Evolutionary conservation across 2,113 vertebrate genomes (phyloP).

Genomic region (Coptodon bakossiorum): DNA sequence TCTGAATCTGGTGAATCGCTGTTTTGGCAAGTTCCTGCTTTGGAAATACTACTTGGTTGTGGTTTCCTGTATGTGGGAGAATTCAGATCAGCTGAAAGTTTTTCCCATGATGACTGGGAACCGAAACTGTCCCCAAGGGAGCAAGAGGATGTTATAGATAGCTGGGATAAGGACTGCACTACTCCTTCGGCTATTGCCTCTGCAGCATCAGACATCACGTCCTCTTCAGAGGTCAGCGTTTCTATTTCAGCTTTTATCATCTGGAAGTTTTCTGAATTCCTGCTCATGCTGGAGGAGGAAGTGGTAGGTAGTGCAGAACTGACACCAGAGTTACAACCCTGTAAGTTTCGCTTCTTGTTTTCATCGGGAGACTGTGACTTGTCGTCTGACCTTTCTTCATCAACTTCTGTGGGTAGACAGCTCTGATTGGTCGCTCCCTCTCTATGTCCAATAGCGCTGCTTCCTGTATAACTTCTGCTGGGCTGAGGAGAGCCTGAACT

Average conservation of each 20-base stretch:
- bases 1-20: not conserved
- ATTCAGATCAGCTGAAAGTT: slow-evolving; percentile 24
- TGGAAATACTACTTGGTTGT: not conserved
- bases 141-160: slow-evolving; percentile 23
- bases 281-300: not conserved
- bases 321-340: not conserved
- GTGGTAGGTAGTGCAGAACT: not conserved
- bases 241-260: slow-evolving; percentile 25
- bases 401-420: not conserved
- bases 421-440: not conserved
- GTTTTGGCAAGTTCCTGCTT: not conserved
- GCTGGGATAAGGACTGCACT: slow-evolving; percentile 17
- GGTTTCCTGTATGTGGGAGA: not conserved
- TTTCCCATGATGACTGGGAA: slow-evolving; percentile 71
- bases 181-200: not conserved
- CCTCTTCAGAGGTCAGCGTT: not conserved
- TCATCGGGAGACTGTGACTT: not conserved
- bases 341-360: not conserved
- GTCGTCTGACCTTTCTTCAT: not conserved
- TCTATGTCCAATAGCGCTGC: not conserved
- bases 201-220: not conserved
- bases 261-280: slow-evolving; percentile 6
- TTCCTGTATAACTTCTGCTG: not conserved
- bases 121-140: slow-evolving; percentile 54
- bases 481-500: not conserved